Conservation (phyloP, 2,888 invertebrate genomes). For the Idaea biselata region DNA sequence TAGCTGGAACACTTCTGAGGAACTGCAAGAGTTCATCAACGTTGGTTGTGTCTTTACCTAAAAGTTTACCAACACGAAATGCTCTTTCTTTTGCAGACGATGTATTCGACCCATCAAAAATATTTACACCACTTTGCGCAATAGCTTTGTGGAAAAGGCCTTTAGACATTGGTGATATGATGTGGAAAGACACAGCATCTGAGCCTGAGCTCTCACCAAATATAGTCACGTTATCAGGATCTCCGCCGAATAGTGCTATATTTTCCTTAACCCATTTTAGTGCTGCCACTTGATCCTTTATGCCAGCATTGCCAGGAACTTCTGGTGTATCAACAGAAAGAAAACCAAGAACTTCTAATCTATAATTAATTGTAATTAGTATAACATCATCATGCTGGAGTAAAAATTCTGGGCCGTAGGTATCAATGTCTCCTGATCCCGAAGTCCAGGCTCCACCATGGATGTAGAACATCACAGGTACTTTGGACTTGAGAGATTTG, state of each 20-base stretch:
- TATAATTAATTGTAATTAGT: conserved; percentile 66
- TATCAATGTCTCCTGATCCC: conserved; percentile 39
- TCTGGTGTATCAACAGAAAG: conserved; percentile 65
- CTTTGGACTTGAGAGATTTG: conserved; percentile 4
- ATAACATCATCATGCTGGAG: conserved; percentile 20
- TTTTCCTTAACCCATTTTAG: conserved; percentile 32
- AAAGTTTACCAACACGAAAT: conserved; percentile 32
- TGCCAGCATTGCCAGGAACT: conserved; percentile 77
- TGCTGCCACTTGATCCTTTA: conserved; percentile 50
- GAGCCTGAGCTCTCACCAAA: conserved; percentile 36
- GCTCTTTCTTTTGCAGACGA: conserved; percentile 35
- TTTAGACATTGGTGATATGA: conserved; percentile 41
- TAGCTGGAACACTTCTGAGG: conserved; percentile 33
- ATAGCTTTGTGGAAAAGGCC: conserved; percentile 38
- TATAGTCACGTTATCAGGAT: conserved; percentile 33
- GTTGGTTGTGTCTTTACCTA: conserved; percentile 37
- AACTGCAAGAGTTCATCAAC: conserved; percentile 35
- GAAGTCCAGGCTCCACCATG: conserved; percentile 41
- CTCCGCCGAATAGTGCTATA: conserved; percentile 32
- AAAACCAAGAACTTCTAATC: conserved; percentile 71
- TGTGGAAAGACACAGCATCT: conserved; percentile 21
- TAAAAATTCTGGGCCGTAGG: conserved; percentile 39
- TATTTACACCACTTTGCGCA: conserved; percentile 35
- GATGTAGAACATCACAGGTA: conserved; percentile 38
- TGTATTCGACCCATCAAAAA: conserved; percentile 35